These are phyloP conservation scores for Rhabdornis inornatus DNA, from an alignment of 2,113 vertebrate genomes.

Conservation along the genomic window DNA sequence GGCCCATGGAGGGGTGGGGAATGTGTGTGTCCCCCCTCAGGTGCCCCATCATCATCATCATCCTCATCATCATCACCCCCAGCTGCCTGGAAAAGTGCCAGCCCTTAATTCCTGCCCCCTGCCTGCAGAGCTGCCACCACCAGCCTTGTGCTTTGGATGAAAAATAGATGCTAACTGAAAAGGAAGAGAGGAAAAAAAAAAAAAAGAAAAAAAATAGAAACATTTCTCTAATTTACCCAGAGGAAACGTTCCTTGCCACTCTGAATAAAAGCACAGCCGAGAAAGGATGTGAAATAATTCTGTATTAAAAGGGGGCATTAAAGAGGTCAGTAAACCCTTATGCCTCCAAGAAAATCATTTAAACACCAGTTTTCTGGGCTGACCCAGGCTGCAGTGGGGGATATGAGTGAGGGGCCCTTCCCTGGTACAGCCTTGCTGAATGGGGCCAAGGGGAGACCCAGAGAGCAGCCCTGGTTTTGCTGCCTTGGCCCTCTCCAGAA, in stretches of 20 bases:
- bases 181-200: background rate
- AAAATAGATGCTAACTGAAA: slow-evolving; percentile 59
- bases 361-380: slow-evolving; percentile 47
- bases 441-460: background rate
- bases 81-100: fast-evolving
- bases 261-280: slow-evolving; percentile 56
- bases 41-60: no score
- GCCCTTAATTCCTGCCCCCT: background rate
- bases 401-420: background rate
- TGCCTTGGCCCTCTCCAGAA: background rate
- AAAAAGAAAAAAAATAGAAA: background rate
- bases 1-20: background rate
- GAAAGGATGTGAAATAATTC: slow-evolving; percentile 55
- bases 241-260: slow-evolving; percentile 60
- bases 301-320: slow-evolving; percentile 64
- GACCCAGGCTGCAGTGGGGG: background rate
- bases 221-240: slow-evolving; percentile 62
- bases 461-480: background rate
- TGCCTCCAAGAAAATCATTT: slow-evolving; percentile 59
- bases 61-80: background rate
- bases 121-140: slow-evolving; percentile 29
- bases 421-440: fast-evolving
- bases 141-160: background rate
- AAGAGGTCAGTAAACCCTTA: slow-evolving; percentile 59
- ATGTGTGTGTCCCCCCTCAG: background rate